phyloP scores from a whole-genome alignment of 2,113 vertebrate species.

The Ovis canadensis region DNA sequence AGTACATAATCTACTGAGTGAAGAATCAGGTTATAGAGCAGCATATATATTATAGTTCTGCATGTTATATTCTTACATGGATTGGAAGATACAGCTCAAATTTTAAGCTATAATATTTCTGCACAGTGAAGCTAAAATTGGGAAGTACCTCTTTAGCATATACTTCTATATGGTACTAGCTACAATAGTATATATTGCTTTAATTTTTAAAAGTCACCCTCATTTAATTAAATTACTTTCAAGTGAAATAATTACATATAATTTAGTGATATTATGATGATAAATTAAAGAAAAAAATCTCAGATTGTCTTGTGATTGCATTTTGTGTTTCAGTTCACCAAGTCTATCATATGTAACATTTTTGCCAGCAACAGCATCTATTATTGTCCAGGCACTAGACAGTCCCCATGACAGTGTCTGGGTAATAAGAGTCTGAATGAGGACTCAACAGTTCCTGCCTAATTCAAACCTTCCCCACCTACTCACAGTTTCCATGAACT shows the following conservation, averaged over 20 bases:
- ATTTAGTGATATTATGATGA: neutral
- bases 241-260: neutral
- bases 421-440: neutral
- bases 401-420: neutral
- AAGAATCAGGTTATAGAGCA: neutral
- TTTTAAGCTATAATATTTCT: neutral
- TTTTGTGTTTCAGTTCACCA: neutral
- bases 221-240: conserved; percentile 7
- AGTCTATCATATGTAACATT: neutral
- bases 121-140: neutral
- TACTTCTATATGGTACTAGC: neutral
- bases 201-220: neutral
- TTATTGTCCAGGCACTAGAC: neutral
- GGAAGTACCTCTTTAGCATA: neutral
- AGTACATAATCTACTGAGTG: neutral
- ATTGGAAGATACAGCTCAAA: neutral
- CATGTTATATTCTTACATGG: neutral
- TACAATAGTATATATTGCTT: neutral
- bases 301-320: neutral
- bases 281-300: neutral
- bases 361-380: neutral
- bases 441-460: neutral
- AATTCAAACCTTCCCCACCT: neutral
- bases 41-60: neutral
- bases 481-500: neutral